Percentiles rank a stretch among this genome's conserved stretches.
These are phyloP conservation scores for Zaprionus taronus DNA, from an alignment of 1,140 invertebrate species.

Conservation along the genomic window DNA sequence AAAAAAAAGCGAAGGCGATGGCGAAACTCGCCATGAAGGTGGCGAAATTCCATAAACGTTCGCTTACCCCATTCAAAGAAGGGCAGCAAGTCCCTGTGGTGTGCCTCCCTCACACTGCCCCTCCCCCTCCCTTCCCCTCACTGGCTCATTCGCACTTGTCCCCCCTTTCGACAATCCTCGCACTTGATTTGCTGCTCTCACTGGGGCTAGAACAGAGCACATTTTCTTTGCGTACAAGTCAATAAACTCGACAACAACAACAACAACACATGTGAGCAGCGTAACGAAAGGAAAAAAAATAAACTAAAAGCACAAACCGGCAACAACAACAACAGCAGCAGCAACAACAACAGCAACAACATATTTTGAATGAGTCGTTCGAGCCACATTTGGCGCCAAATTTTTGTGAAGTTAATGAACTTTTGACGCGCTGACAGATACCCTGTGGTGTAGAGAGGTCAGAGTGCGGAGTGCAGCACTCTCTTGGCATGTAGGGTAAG, in stretches of 20 bases:
- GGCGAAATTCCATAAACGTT: slow-evolving; percentile 50
- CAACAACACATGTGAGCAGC: slow-evolving; percentile 23
- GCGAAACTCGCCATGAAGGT: slow-evolving; percentile 33
- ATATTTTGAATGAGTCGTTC: slow-evolving; percentile 32
- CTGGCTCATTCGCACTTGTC: neutral
- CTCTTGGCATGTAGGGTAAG: neutral
- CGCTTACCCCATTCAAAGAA: slow-evolving; percentile 35
- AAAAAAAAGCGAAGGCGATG: slow-evolving; percentile 16
- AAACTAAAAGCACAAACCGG: slow-evolving; percentile 35
- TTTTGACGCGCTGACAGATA: slow-evolving; percentile 18
- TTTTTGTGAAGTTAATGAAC: slow-evolving; percentile 37
- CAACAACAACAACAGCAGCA: slow-evolving; percentile 40
- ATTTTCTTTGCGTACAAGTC: slow-evolving; percentile 26
- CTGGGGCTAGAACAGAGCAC: slow-evolving; percentile 2
- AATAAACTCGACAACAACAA: slow-evolving; percentile 41
- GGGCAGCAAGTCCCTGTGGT: neutral
- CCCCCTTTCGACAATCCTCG: neutral
- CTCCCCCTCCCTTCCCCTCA: neutral
- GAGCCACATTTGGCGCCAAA: slow-evolving; percentile 46
- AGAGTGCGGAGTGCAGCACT: neutral
- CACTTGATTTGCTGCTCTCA: slow-evolving; percentile 21
- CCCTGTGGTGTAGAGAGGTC: neutral
- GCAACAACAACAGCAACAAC: slow-evolving; percentile 7
- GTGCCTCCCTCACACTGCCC: neutral
- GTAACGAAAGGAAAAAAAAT: slow-evolving; percentile 36